Conservation (phyloP, 2,797 vertebrate species). For the Mormyrus proboscirostris region DNA sequence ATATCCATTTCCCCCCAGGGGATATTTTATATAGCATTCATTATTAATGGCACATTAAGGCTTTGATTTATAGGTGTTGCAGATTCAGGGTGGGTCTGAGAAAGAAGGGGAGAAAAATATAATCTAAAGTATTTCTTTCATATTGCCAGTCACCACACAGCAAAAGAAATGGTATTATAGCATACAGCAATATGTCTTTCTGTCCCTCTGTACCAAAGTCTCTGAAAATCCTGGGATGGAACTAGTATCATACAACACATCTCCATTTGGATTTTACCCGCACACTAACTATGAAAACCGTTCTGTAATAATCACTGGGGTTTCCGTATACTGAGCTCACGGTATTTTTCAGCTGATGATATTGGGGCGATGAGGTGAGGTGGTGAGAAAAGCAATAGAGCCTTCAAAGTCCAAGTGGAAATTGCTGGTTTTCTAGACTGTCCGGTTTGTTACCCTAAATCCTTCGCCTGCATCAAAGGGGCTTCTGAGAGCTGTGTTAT, state of each 20-base stretch:
- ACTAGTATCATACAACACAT: constrained; percentile 59
- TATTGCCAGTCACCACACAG: constrained; percentile 58
- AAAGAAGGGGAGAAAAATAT: constrained; percentile 36
- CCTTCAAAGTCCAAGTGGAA: background rate
- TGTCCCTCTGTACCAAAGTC: constrained; percentile 60
- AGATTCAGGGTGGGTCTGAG: constrained; percentile 36
- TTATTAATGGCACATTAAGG: constrained; percentile 20
- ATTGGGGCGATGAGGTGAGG: constrained; percentile 38
- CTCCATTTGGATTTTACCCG: constrained; percentile 53
- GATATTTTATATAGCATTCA: constrained; percentile 12
- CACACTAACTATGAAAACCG: constrained; percentile 50
- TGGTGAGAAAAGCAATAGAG: background rate
- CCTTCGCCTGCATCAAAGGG: constrained; percentile 15
- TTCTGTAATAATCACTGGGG: constrained; percentile 61
- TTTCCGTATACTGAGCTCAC: constrained; percentile 62
- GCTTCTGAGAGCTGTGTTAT: constrained; percentile 4
- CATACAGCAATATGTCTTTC: constrained; percentile 51
- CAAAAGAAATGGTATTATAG: constrained; percentile 54
- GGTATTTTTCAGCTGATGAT: constrained; percentile 59
- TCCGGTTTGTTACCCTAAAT: constrained; percentile 34
- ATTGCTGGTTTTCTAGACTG: constrained; percentile 34
- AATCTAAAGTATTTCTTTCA: constrained; percentile 62
- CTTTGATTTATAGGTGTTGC: constrained; percentile 39
- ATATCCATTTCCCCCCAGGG: background rate
- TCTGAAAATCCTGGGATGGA: constrained; percentile 59